Conservation (phyloP, 2,888 invertebrate genomes). For the Neoaliturus tenellus region DNA sequence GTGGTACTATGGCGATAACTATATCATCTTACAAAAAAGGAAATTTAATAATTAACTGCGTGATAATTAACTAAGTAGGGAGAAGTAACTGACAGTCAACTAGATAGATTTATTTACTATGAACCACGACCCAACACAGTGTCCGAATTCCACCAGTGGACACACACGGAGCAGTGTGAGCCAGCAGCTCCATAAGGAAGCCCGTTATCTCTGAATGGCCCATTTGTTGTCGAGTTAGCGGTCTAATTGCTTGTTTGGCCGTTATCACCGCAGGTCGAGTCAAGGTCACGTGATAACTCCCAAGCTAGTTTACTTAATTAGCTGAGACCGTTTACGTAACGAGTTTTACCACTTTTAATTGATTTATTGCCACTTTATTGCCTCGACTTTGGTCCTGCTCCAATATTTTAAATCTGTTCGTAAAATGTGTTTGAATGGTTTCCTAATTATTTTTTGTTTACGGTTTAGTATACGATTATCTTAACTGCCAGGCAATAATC, state of each 20-base stretch:
- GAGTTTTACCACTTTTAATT: slow-evolving; percentile 40
- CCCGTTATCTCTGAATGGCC: slow-evolving; percentile 40
- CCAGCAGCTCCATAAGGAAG: not conserved
- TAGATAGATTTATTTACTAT: too few species aligned
- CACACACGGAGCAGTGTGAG: not conserved
- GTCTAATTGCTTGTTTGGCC: slow-evolving; percentile 48
- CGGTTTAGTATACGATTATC: too few species aligned
- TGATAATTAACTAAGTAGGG: too few species aligned
- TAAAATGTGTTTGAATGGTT: slow-evolving; percentile 18
- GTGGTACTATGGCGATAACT: too few species aligned
- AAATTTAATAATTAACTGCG: too few species aligned
- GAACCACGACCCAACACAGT: too few species aligned
- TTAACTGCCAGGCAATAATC: not conserved
- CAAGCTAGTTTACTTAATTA: slow-evolving; percentile 37
- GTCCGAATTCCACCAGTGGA: too few species aligned
- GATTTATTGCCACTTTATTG: slow-evolving; percentile 45
- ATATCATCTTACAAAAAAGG: too few species aligned
- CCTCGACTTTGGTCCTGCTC: slow-evolving; percentile 1
- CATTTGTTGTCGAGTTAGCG: slow-evolving; percentile 47
- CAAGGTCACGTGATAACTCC: slow-evolving; percentile 47
- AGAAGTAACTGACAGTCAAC: too few species aligned
- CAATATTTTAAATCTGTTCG: not conserved
- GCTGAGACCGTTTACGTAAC: slow-evolving; percentile 43
- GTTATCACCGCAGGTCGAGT: slow-evolving; percentile 34
- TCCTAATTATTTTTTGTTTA: slow-evolving; percentile 46